Evolutionary conservation across 2,797 vertebrate species (phyloP).

Genomic region (Karalla daura): DNA sequence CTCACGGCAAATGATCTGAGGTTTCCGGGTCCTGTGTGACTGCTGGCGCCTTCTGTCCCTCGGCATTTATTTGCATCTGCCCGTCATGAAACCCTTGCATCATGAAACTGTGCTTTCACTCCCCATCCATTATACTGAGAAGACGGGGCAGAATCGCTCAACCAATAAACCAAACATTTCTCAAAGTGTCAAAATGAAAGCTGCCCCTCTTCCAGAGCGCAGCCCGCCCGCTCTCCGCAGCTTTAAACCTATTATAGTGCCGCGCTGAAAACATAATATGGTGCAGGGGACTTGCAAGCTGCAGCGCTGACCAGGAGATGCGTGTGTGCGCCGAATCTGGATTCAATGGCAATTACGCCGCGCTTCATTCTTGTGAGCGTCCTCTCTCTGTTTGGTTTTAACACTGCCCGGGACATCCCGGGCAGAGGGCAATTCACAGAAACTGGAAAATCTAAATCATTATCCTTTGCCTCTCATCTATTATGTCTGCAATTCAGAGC

Average conservation of each 20-base stretch:
- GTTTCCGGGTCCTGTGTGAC: conserved; percentile 18
- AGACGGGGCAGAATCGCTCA: conserved; percentile 49
- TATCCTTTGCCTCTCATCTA: conserved; percentile 60
- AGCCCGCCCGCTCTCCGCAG: conserved; percentile 12
- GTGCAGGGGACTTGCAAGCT: conserved; percentile 33
- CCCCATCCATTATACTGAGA: conserved; percentile 49
- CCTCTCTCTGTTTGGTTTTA: conserved; percentile 45
- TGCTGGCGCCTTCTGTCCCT: conserved; percentile 14
- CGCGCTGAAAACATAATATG: conserved; percentile 19
- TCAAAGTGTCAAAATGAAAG: conserved; percentile 54
- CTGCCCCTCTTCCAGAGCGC: conserved; percentile 21
- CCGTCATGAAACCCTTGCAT: conserved; percentile 66
- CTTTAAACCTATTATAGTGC: conserved; percentile 8
- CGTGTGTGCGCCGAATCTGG: conserved; percentile 46
- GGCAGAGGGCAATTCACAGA: conserved; percentile 61
- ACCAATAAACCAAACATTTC: conserved; percentile 55
- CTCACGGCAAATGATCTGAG: conserved; percentile 27
- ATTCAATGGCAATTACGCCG: conserved; percentile 51
- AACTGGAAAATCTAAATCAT: conserved; percentile 57
- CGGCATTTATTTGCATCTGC: conserved; percentile 63
- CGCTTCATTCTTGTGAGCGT: conserved; percentile 34
- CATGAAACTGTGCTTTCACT: conserved; percentile 53
- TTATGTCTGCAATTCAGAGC: conserved; percentile 63
- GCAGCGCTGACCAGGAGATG: conserved; percentile 55
- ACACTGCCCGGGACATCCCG: conserved; percentile 29